These are phyloP conservation scores for Scrobipalpa atriplicella DNA, from an alignment of 2,888 invertebrate species.

Conservation along the genomic window DNA sequence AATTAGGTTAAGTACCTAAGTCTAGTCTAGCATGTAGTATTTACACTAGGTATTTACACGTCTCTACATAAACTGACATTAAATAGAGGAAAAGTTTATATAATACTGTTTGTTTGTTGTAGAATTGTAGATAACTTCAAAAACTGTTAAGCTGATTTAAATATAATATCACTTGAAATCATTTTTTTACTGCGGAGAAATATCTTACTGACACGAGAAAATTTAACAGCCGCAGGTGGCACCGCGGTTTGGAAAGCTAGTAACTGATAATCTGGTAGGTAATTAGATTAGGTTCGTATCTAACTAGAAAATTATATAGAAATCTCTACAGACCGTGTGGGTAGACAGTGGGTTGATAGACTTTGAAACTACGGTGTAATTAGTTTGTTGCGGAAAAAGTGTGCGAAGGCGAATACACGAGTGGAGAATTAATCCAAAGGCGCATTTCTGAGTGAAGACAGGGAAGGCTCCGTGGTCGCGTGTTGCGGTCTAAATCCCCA, in stretches of 20 bases:
- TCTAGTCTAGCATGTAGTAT: no score
- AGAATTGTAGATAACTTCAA: no score
- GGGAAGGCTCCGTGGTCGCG: conserved; percentile 32
- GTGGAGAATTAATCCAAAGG: not conserved
- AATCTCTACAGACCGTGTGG: not conserved
- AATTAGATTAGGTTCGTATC: not conserved
- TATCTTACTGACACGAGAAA: no score
- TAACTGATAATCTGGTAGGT: not conserved
- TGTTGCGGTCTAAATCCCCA: conserved; percentile 36
- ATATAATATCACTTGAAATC: no score
- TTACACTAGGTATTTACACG: no score
- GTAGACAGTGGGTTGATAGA: not conserved
- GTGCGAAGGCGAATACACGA: not conserved
- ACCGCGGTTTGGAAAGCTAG: no score
- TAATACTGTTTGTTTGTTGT: no score
- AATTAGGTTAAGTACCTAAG: not conserved
- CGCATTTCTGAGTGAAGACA: conserved; percentile 24
- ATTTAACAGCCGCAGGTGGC: no score
- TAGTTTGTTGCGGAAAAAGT: not conserved
- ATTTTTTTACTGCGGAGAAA: no score
- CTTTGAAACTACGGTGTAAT: conserved; percentile 6
- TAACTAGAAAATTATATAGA: not conserved
- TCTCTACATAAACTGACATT: no score
- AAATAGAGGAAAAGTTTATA: no score
- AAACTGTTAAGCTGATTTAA: no score